Conservation (phyloP, 2,888 invertebrate species). For the Tinea semifulvella region DNA sequence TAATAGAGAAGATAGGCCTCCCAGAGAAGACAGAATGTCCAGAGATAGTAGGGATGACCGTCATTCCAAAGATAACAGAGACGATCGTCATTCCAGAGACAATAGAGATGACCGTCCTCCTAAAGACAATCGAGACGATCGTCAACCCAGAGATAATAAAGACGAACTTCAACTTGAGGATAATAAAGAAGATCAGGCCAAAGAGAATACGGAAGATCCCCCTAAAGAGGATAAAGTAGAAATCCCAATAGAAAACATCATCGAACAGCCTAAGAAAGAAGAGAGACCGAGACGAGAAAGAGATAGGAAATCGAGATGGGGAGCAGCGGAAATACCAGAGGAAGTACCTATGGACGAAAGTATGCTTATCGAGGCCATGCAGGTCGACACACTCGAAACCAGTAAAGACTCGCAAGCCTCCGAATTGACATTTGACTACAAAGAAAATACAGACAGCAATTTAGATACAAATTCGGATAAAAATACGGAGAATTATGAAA, state of each 20-base stretch:
- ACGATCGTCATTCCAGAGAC: constrained; percentile 17
- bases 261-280: background rate
- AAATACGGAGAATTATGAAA: background rate
- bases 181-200: constrained; percentile 5
- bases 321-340: constrained; percentile 19
- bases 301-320: constrained; percentile 56
- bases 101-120: constrained; percentile 18
- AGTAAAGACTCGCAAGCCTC: background rate
- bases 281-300: constrained; percentile 33
- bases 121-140: constrained; percentile 12
- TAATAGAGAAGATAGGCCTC: constrained; percentile 22
- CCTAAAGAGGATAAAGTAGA: background rate
- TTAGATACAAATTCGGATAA: background rate
- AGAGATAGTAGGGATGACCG: constrained; percentile 27
- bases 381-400: background rate
- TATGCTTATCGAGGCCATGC: background rate
- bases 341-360: constrained; percentile 1
- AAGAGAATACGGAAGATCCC: background rate
- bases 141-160: constrained; percentile 10
- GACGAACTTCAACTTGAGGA: constrained; percentile 18
- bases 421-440: background rate
- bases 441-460: background rate
- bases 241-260: too few species aligned
- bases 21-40: background rate
- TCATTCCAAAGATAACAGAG: constrained; percentile 19